Evolutionary conservation across 2,888 invertebrate species (phyloP), one percentile per base, ranked within the genome.

Genomic region (Monochamus alternatus): DNA sequence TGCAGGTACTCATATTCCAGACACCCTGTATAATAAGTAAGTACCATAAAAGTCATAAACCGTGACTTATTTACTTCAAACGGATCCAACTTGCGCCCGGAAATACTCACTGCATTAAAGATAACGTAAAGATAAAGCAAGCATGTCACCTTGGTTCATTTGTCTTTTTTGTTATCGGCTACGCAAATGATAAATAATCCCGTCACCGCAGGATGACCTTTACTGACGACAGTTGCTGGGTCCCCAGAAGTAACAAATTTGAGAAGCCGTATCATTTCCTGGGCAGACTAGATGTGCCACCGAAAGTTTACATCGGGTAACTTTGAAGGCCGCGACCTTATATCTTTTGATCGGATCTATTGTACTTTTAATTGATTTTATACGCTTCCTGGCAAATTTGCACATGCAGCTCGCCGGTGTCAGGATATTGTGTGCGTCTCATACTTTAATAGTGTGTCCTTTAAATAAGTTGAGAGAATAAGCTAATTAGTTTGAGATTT

Each of bases 251-350:
- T 14, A 55, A 22, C 22, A 22, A 55, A 55, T 55, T 55, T 55
- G 55, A 14, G 55, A 55, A 55, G 55, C 14, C 55, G 14, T 14
- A 55, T 55, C 55, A 55, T 55, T 55, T 55, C 55, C 55, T 55
- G 55, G 2, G 7, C n/a, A 55, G 14, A 55, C 22, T 55, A 14
- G 14, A 22, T 14, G 14, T 7, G 7, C 55, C 7, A 55, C 55
- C 14, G 14, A 12, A 22, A 55, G 10, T 55, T 55, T 5, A 55
- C 3, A 22, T 55, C 55, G n/a, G 22, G 7, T 55, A n/a, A 55
- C 14, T 2, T 55, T 12, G n/a, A 14, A 55, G 55, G 55, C 14
- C 22, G 14, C 22, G 55, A 55, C 55, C 55, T 55, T 8, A n/a
- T 38, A 38, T n/a, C 22, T 5, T 1, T 22, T 55, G 14, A 55